Evolutionary conservation across 2,888 invertebrate genomes (phyloP).

Genomic region (Scaptomyza caliginosa): DNA sequence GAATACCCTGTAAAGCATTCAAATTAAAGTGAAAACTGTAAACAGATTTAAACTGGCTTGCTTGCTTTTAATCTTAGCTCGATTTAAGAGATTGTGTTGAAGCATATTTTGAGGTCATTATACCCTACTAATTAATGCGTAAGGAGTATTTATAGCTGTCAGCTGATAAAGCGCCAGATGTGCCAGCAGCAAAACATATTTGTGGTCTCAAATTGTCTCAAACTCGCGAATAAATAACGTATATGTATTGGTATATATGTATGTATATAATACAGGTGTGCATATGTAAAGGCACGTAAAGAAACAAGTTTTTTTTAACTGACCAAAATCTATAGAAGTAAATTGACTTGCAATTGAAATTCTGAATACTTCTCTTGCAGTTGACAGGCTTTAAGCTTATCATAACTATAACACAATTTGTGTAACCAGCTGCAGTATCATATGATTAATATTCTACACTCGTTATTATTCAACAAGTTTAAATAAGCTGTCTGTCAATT

Average conservation of each 20-base stretch:
- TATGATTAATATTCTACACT: conserved; percentile 4
- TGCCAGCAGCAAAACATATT: background rate
- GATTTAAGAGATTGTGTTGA: background rate
- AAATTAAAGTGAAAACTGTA: background rate
- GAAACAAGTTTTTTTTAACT: conserved; percentile 45
- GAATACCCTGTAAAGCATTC: background rate
- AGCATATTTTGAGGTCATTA: too few relatives aligned
- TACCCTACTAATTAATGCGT: background rate
- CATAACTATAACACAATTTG: conserved; percentile 5
- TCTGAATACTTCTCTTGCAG: background rate
- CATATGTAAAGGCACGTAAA: background rate
- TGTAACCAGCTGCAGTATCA: background rate
- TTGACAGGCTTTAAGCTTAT: conserved; percentile 4
- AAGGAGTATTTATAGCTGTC: background rate
- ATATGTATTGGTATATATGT: background rate
- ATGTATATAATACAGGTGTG: background rate
- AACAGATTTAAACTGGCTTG: background rate
- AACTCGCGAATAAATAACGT: background rate
- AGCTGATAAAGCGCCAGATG: conserved; percentile 11
- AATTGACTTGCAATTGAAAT: background rate
- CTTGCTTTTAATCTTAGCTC: background rate
- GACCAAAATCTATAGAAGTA: background rate
- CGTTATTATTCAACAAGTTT: background rate
- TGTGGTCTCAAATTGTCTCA: too few relatives aligned
- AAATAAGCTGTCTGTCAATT: background rate